Evolutionary conservation across 2,888 invertebrate genomes (phyloP), one percentile per base, ranked within the genome.

Genomic region (Polymixis flavicincta): DNA sequence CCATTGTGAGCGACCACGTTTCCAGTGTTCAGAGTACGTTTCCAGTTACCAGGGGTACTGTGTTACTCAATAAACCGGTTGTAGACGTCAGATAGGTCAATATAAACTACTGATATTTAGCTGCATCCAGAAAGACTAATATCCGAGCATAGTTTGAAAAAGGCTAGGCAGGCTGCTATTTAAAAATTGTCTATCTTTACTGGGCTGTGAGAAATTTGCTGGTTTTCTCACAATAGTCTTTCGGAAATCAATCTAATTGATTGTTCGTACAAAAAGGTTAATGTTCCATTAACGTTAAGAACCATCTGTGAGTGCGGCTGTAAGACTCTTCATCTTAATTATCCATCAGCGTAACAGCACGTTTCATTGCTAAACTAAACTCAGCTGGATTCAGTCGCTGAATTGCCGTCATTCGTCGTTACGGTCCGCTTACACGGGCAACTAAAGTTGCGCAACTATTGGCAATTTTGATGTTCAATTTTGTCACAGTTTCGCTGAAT

Each of bases 321-420:
- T 71, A 54, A 63, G 52, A 25, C 13, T 61, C 48, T 28, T 71
- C 37, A 60, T 80, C 68, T 65, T 76, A 68, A 80, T 72, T 60
- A 80, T 68, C 71, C 78, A 66, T 75, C 61, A 69, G 25, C 17
- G 48, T 68, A 66, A 69, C 25, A 78, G 8, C 57, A 65, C 42
- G 50, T 74, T 78, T 74, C n/a, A 74, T 74, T 68, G 48, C 82
- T 42, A 57, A 74, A 71, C 74, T 72, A 74, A 70, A 79, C 55
- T 60, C 69, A 63, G 61, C 66, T 71, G 50, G 54, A 65, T 71
- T 63, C 45, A 65, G 60, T 59, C 25, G 19, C 50, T 63, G 76
- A 70, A 76, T 76, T 63, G 32, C 76, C 14, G 42, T 19, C 63
- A 25, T 59, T 54, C 32, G 32, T 48, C 48, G 61, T 78, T 54